Evolutionary conservation across 2,113 vertebrate genomes (phyloP), one percentile per base, ranked within the genome.

Genomic region (Zapus hudsonius): DNA sequence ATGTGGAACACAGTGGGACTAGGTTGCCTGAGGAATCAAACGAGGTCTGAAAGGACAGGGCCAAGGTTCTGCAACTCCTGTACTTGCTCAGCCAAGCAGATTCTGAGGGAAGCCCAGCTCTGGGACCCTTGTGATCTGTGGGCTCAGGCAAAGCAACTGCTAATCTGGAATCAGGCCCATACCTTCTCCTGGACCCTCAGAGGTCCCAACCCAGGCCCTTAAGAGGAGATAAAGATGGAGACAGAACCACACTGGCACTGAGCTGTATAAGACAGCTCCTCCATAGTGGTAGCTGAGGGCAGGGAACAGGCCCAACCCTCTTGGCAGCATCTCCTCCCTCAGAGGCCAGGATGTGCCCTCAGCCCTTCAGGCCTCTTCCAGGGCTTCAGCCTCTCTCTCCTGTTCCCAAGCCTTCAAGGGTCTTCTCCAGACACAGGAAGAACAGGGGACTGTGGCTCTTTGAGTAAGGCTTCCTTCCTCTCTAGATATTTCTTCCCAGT

Each of bases 131-230:
- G 15, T n/a, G 7, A 9, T 17, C n/a, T 33, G 2, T 33, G 1
- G 82, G 47, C 76, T 94, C 64, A 66, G 82, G 36, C 84, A 80
- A 91, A 82, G 63, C 17, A 36, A 31, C 15, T 81, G 55, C 52
- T 64, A 8, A 12, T n/a, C 55, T 67, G 40, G 25, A 38, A 13
- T 23, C 29, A 13, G 20, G 33, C 57, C 29, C 25, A 70, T 42
- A 19, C 40, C 52, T 44, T 42, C 61, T 79, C 52, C 52, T 55
- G 52, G 27, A 15, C 55, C 74, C 36, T 69, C 29, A 8, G 64
- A 47, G n/a, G 33, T 67, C 86, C 72, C 74, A 66, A 57, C 20
- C 44, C 7, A 15, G 16, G 47, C 84, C 47, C 42, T 40, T 13
- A 63, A 38, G 63, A 55, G 13, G 40, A 13, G 1, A 0, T 91